A percentile compares a stretch with the other conserved stretches of the same genome.
Conservation (phyloP, 2,113 vertebrate genomes). For the Fukomys damarensis region DNA sequence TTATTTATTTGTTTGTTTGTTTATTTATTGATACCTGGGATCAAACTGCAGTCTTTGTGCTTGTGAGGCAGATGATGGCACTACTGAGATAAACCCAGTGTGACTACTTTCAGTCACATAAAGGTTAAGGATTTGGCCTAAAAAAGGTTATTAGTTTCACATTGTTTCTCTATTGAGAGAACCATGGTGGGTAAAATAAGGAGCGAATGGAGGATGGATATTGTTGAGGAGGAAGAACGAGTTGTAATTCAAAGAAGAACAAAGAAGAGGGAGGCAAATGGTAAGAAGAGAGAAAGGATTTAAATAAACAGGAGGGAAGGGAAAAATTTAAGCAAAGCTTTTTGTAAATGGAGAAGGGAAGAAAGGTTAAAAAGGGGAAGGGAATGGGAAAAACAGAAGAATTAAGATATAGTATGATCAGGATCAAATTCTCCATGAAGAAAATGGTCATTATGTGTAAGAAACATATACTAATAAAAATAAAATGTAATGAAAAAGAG, state of each 20-base stretch:
- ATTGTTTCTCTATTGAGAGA: background rate
- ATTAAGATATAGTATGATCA: background rate
- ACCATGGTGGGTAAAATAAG: background rate
- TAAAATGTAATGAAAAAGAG: background rate
- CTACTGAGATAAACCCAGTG: too few species aligned
- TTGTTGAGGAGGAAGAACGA: background rate
- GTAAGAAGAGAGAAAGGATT: background rate
- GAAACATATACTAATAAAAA: background rate
- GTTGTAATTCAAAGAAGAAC: background rate
- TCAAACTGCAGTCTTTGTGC: too few species aligned
- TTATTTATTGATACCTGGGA: too few species aligned
- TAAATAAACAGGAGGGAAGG: background rate
- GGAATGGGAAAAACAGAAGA: background rate
- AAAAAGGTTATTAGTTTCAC: background rate
- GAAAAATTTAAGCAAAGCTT: background rate
- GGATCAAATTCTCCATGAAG: background rate
- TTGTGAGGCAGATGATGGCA: too few species aligned
- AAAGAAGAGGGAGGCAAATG: background rate
- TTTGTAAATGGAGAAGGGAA: background rate
- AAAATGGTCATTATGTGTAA: background rate
- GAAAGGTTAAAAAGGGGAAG: background rate
- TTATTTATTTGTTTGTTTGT: too few species aligned
- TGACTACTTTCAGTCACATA: background rate
- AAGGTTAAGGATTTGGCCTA: background rate
- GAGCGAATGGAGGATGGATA: background rate